These are phyloP conservation scores for Botrylloides violaceus DNA, from an alignment of 23 tunicate genomes.

Conservation along the genomic window DNA sequence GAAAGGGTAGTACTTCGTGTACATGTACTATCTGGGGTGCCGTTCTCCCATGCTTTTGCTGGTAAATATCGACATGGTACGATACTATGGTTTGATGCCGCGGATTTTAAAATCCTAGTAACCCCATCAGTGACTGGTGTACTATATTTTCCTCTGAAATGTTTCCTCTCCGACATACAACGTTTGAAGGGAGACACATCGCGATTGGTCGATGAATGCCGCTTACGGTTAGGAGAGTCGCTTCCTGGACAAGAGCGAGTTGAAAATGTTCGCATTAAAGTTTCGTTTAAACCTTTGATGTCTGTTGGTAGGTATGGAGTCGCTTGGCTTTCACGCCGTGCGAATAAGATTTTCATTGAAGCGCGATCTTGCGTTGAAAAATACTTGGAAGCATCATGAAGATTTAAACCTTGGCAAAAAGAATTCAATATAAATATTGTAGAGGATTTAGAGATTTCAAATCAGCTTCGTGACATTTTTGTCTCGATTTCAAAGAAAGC, in stretches of 20 bases:
- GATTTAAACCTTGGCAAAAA: no score
- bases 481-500: no score
- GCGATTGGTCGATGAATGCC: background rate
- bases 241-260: conserved; percentile 17
- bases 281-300: background rate
- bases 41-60: background rate
- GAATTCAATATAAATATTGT: no score
- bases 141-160: conserved; percentile 7
- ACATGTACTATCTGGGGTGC: background rate
- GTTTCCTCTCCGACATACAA: conserved; percentile 4
- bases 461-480: no score
- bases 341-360: conserved; percentile 19
- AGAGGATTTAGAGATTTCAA: no score
- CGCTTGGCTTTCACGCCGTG: background rate
- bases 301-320: background rate
- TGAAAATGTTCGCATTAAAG: background rate
- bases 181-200: background rate
- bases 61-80: conserved; percentile 16
- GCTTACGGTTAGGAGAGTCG: background rate
- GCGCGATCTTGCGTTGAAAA: conserved; percentile 21
- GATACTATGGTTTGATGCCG: conserved; percentile 3
- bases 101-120: conserved; percentile 10
- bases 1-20: background rate
- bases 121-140: conserved; percentile 20
- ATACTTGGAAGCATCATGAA: conserved; percentile 18